Evolutionary conservation across 1,140 invertebrate genomes (phyloP).

Genomic region (Scaptomyza hsui): DNA sequence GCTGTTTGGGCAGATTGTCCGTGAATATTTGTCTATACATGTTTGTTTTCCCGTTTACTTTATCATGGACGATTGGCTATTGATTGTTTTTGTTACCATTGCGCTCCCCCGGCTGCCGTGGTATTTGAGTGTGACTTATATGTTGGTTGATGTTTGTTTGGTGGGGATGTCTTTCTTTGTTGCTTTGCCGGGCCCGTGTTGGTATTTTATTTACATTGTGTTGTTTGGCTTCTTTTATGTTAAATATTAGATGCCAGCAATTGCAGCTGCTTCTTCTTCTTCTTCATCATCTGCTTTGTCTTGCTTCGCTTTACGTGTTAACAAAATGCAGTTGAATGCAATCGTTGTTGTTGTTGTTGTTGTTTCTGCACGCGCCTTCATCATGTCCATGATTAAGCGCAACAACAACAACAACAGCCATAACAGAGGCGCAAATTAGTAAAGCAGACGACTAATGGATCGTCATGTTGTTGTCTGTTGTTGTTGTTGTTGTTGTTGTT

Average conservation of each 20-base stretch:
- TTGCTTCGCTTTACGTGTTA: slow-evolving; percentile 38
- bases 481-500: neutral
- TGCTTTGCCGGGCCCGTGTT: too few species aligned
- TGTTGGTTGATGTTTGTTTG: too few species aligned
- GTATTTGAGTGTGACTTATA: too few species aligned
- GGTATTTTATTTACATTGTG: too few species aligned
- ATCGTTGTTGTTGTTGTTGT: slow-evolving; percentile 21
- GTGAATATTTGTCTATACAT: too few species aligned
- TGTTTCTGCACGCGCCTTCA: slow-evolving; percentile 29
- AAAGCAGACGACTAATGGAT: slow-evolving; percentile 32
- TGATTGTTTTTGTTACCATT: too few species aligned
- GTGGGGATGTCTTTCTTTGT: too few species aligned
- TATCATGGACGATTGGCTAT: too few species aligned
- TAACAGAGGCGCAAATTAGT: slow-evolving; percentile 42
- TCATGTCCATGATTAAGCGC: neutral
- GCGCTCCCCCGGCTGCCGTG: too few species aligned
- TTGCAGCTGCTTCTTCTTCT: slow-evolving; percentile 4
- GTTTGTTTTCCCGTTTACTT: too few species aligned
- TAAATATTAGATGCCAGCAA: slow-evolving; percentile 7
- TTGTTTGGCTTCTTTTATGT: neutral
- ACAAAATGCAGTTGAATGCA: slow-evolving; percentile 21
- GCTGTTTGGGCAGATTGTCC: too few species aligned
- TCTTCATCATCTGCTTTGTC: neutral
- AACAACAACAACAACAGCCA: slow-evolving; percentile 16
- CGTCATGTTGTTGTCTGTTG: slow-evolving; percentile 23